Conservation (phyloP, 64 coral and sea anemone species). For the Hydrozoanthus tunicans region DNA sequence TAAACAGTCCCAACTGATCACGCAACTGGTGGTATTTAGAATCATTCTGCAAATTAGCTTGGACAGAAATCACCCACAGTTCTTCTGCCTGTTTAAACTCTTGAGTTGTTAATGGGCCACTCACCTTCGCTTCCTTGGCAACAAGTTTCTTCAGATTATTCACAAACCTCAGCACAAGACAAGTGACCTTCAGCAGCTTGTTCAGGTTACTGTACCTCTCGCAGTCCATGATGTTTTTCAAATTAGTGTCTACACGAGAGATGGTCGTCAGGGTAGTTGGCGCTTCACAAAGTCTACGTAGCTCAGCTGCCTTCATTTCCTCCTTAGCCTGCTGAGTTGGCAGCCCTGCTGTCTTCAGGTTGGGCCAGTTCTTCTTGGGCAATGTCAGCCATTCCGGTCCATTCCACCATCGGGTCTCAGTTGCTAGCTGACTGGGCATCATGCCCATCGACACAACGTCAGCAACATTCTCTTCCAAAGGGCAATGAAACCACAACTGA, state of each 20-base stretch:
- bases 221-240: not conserved
- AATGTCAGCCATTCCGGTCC: not conserved
- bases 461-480: not conserved
- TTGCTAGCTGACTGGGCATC: not conserved
- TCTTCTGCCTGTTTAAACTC: too few species aligned
- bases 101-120: not conserved
- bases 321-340: not conserved
- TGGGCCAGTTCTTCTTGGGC: not conserved
- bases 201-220: slow-evolving; percentile 27
- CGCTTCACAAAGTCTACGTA: not conserved
- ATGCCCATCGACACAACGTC: slow-evolving; percentile 13
- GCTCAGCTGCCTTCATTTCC: slow-evolving; percentile 28
- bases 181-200: slow-evolving; percentile 6
- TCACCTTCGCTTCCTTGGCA: not conserved
- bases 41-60: not conserved
- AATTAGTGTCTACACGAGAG: not conserved
- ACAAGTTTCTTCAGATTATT: not conserved
- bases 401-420: slow-evolving; percentile 8
- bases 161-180: slow-evolving; percentile 13
- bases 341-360: not conserved
- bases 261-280: not conserved
- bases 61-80: not conserved
- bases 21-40: not conserved
- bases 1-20: too few species aligned
- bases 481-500: not conserved